phyloP scores from a whole-genome alignment of 2,113 vertebrate species.

The Neolamprologus sp. region DNA sequence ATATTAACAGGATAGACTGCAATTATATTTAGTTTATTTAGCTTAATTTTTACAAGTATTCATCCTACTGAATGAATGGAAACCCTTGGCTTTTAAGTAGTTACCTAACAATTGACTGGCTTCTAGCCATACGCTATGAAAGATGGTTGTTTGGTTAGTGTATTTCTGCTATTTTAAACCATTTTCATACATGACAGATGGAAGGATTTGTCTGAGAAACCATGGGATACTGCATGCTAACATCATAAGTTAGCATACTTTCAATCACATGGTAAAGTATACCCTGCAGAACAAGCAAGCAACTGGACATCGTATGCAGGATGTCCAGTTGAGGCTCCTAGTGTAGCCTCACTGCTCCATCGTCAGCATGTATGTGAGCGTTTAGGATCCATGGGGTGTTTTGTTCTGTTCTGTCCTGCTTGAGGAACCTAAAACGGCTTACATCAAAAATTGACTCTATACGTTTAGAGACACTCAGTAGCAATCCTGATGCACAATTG shows the following conservation, averaged over 20 bases:
- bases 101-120: neutral
- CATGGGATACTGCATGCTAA: neutral
- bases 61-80: neutral
- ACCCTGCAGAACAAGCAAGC: neutral
- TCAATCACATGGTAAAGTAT: neutral
- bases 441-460: neutral
- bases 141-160: neutral
- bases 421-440: neutral
- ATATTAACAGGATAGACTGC: neutral
- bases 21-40: neutral
- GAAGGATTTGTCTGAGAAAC: neutral
- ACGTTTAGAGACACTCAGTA: neutral
- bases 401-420: neutral
- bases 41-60: neutral
- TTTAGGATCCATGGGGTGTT: neutral
- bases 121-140: neutral
- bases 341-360: neutral
- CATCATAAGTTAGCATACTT: neutral
- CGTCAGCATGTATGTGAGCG: neutral
- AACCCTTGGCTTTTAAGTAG: neutral
- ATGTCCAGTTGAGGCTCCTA: neutral
- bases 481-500: neutral
- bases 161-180: neutral
- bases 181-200: fast-evolving
- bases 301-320: neutral